Conservation (phyloP, 2,797 vertebrate species). For the Esox lucius region DNA sequence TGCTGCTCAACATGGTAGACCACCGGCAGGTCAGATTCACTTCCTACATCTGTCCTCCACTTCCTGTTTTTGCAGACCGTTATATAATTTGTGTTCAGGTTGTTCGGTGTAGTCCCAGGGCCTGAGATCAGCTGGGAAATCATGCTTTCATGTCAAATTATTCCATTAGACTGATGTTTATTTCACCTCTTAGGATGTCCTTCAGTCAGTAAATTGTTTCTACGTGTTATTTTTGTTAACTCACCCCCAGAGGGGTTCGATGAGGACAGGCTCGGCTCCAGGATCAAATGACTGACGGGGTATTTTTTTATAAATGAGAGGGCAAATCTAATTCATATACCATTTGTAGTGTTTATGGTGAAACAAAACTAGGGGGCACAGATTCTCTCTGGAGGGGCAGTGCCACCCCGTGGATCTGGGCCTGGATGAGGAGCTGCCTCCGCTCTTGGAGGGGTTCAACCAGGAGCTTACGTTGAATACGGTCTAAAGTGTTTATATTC, state of each 20-base stretch:
- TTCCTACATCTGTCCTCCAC: neutral
- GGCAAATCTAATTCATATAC: too few species aligned
- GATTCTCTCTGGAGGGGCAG: too few species aligned
- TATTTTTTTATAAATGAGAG: too few species aligned
- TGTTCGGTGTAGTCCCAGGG: neutral
- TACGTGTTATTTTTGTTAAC: neutral
- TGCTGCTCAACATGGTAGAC: slow-evolving; percentile 78
- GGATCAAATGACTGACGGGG: too few species aligned
- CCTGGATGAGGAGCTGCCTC: slow-evolving; percentile 66
- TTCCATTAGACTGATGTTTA: neutral
- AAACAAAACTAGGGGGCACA: too few species aligned
- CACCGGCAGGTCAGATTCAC: slow-evolving; percentile 69
- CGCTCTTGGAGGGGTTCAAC: too few species aligned
- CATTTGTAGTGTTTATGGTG: too few species aligned
- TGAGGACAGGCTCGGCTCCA: neutral
- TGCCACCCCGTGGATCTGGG: too few species aligned
- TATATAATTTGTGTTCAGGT: neutral
- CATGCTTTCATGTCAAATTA: neutral
- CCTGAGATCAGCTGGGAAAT: neutral
- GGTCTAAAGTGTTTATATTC: too few species aligned
- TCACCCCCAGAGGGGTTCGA: neutral
- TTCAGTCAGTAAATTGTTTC: neutral
- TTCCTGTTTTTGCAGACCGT: neutral
- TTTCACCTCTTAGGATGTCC: neutral
- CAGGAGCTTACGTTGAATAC: too few species aligned